phyloP scores from a whole-genome alignment of 2,888 invertebrate genomes.

The Petrophora chlorosata region DNA sequence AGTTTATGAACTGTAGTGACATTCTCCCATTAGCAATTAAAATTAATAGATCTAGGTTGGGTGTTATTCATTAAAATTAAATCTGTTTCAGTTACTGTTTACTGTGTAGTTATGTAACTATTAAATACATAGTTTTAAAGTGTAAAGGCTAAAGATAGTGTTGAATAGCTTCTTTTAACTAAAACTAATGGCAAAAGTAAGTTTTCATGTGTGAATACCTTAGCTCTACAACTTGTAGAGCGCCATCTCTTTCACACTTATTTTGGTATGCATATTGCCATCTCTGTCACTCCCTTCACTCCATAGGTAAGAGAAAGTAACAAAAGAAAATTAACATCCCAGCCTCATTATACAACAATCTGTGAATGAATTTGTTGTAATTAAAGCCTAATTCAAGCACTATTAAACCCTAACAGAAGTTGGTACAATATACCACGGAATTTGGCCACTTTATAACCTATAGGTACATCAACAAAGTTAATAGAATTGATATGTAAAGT shows the following conservation, averaged over 20 bases:
- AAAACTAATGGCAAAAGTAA: conserved; percentile 53
- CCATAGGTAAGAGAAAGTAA: conserved; percentile 81
- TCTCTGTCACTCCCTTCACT: conserved; percentile 79
- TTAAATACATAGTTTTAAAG: conserved; percentile 3
- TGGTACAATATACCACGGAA: background rate
- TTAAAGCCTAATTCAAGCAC: background rate
- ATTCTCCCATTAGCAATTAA: background rate
- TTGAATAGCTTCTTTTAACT: conserved; percentile 20
- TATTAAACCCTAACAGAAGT: background rate
- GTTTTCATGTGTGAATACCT: conserved; percentile 51
- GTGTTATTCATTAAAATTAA: background rate
- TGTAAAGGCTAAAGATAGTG: background rate
- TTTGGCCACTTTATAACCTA: conserved; percentile 63
- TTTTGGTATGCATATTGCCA: conserved; percentile 41
- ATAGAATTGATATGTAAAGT: conserved; percentile 41
- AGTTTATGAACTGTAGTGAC: no score
- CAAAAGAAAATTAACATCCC: conserved; percentile 79
- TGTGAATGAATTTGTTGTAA: conserved; percentile 11
- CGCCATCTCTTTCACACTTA: conserved; percentile 61
- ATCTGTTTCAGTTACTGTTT: background rate
- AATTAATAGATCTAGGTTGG: background rate
- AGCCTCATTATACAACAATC: conserved; percentile 61
- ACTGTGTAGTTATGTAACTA: conserved; percentile 16
- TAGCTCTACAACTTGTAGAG: conserved; percentile 51
- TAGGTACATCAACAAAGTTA: conserved; percentile 40